Conservation (phyloP, 2,113 vertebrate genomes). For the Paracyprichromis sp. region DNA sequence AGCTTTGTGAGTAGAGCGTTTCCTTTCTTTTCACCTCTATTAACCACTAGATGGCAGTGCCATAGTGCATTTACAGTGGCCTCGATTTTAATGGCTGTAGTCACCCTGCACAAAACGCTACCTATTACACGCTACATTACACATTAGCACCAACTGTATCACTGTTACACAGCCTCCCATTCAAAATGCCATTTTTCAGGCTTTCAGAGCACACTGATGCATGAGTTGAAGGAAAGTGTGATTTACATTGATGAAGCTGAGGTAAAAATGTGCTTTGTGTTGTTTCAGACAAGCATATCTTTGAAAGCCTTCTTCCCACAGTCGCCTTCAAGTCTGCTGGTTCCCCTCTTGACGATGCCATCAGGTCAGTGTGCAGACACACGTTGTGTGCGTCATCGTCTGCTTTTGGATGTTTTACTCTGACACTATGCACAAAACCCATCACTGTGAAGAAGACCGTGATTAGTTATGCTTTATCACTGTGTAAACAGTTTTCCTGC, state of each 20-base stretch:
- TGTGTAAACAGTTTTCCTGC: conserved; percentile 27
- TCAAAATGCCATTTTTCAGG: conserved; percentile 46
- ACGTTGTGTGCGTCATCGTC: neutral
- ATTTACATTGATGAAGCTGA: conserved; percentile 6
- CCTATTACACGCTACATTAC: conserved; percentile 61
- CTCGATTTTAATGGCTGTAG: conserved; percentile 7
- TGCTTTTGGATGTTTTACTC: neutral
- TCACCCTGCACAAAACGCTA: conserved; percentile 43
- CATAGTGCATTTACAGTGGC: neutral
- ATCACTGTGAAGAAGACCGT: neutral
- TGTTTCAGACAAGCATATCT: conserved; percentile 73
- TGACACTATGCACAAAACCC: conserved; percentile 8
- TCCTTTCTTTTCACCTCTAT: neutral
- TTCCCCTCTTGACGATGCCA: conserved; percentile 66
- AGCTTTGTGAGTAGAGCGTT: neutral
- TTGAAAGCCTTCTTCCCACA: conserved; percentile 81
- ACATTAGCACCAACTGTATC: conserved; percentile 47
- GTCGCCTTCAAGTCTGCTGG: conserved; percentile 69
- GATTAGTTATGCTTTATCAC: conserved; percentile 22
- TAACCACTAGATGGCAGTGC: conserved; percentile 55
- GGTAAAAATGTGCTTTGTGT: conserved; percentile 20
- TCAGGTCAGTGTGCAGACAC: conserved; percentile 71
- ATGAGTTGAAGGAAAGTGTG: neutral
- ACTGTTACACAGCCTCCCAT: conserved; percentile 30
- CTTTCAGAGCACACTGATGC: conserved; percentile 6